phyloP scores from a whole-genome alignment of 2,888 invertebrate species.

The Morpho deidamia region DNA sequence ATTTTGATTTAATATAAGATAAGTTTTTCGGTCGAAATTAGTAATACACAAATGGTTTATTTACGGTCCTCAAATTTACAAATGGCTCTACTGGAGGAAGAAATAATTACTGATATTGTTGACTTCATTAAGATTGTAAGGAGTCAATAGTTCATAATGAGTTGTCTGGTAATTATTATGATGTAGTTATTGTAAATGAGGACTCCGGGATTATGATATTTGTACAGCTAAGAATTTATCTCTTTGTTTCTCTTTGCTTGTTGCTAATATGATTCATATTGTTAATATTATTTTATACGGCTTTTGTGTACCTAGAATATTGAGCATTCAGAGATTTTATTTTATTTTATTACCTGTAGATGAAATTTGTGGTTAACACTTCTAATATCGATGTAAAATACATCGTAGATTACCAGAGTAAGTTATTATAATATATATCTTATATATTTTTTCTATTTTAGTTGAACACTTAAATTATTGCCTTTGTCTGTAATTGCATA shows the following conservation, averaged over 20 bases:
- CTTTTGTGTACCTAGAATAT: conserved; percentile 3
- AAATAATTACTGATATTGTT: neutral
- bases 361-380: too few species aligned
- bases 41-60: too few species aligned
- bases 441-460: too few species aligned
- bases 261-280: conserved; percentile 23
- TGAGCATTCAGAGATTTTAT: too few species aligned
- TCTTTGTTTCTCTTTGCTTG: conserved; percentile 27
- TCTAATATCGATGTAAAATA: too few species aligned
- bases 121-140: neutral
- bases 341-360: too few species aligned
- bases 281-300: conserved; percentile 10
- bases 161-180: conserved; percentile 18
- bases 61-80: neutral
- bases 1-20: too few species aligned
- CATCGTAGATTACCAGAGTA: too few species aligned
- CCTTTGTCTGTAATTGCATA: too few species aligned
- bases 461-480: too few species aligned
- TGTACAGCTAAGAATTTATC: conserved; percentile 32
- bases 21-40: too few species aligned
- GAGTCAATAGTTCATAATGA: conserved; percentile 1
- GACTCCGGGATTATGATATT: conserved; percentile 44
- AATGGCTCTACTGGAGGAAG: neutral
- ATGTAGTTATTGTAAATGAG: conserved; percentile 55
- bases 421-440: too few species aligned